Evolutionary conservation across 2,113 vertebrate genomes (phyloP).

Genomic region (Myrmecophaga tridactyla): DNA sequence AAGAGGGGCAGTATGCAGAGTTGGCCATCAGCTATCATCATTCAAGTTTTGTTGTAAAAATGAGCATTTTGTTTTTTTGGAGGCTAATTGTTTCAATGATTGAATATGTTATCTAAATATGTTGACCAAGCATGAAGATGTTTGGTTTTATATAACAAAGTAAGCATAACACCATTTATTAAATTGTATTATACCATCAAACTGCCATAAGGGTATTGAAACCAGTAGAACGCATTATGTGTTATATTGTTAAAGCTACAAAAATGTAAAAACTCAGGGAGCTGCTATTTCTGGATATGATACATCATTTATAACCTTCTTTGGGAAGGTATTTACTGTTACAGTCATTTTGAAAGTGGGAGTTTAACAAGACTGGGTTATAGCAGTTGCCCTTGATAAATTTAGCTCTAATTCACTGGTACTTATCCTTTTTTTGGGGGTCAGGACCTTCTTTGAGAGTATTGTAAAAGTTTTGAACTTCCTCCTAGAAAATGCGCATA

Average conservation of each 20-base stretch:
- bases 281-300: background rate
- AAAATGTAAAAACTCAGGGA: background rate
- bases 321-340: background rate
- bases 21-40: background rate
- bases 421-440: background rate
- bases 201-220: background rate
- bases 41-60: slow-evolving; percentile 20
- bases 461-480: background rate
- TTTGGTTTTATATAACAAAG: slow-evolving; percentile 40
- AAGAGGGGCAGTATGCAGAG: no score
- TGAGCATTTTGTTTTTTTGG: slow-evolving; percentile 15
- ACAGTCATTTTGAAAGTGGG: background rate
- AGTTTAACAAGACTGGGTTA: slow-evolving; percentile 1
- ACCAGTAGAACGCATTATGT: background rate
- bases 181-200: background rate
- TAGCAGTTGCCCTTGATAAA: background rate
- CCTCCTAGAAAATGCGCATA: background rate
- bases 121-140: background rate
- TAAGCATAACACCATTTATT: slow-evolving; percentile 21
- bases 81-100: slow-evolving; percentile 46
- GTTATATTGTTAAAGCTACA: slow-evolving; percentile 41
- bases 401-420: background rate
- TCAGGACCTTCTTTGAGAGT: background rate
- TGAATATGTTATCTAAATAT: background rate
- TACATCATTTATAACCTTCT: background rate